Percentiles rank a stretch among this genome's conserved stretches.
phyloP scores from a whole-genome alignment of 1,140 invertebrate genomes.

The Ips nitidus region DNA sequence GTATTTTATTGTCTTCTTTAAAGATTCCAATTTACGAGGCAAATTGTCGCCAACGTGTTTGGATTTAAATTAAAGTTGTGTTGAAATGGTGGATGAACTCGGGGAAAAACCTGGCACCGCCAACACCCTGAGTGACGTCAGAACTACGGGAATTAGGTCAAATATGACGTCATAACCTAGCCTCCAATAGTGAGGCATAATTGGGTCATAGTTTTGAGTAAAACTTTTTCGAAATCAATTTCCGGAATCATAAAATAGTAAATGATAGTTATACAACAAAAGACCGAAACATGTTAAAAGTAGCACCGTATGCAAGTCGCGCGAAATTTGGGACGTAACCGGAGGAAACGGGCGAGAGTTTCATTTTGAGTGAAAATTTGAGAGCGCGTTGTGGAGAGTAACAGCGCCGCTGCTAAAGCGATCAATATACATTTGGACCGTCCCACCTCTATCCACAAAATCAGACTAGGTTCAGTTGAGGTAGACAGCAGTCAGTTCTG shows the following conservation, averaged over 20 bases:
- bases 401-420: slow-evolving; percentile 12
- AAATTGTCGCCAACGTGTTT: too few species aligned
- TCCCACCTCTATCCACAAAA: slow-evolving; percentile 28
- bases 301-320: slow-evolving; percentile 2
- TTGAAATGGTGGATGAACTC: too few species aligned
- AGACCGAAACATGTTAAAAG: slow-evolving; percentile 8
- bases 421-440: slow-evolving; percentile 27
- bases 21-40: too few species aligned
- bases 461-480: slow-evolving; percentile 27
- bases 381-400: slow-evolving; percentile 16
- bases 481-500: slow-evolving; percentile 19
- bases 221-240: slow-evolving; percentile 20
- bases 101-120: too few species aligned
- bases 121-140: slow-evolving; percentile 15
- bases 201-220: slow-evolving; percentile 6
- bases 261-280: neutral
- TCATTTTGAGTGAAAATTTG: slow-evolving; percentile 28
- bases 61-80: too few species aligned
- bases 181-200: slow-evolving; percentile 2
- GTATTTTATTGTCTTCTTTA: too few species aligned
- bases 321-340: slow-evolving; percentile 16
- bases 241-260: neutral
- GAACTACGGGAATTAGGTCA: slow-evolving; percentile 14
- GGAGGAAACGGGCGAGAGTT: slow-evolving; percentile 20
- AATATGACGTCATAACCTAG: slow-evolving; percentile 13